Conservation (phyloP, 2,797 vertebrate species). For the Chelidonichthys spinosus region DNA sequence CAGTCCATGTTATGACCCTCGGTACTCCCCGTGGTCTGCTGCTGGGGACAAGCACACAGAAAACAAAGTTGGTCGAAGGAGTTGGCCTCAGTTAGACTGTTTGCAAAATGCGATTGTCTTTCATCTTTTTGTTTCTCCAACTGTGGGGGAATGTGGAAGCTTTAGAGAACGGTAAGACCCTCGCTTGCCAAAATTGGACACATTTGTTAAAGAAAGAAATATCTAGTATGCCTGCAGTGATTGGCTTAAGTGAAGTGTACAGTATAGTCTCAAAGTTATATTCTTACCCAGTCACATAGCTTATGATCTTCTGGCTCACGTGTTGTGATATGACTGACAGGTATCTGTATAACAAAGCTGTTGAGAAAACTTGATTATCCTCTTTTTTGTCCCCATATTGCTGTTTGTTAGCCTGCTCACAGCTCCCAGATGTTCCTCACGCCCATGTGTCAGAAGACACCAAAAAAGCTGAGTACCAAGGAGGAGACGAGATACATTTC, state of each 20-base stretch:
- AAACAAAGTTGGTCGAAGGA: not conserved
- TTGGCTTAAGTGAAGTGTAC: not conserved
- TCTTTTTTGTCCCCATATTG: conserved; percentile 13
- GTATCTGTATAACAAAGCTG: not conserved
- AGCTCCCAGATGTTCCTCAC: conserved; percentile 54
- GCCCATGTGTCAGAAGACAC: conserved; percentile 23
- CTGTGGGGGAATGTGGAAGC: conserved; percentile 27
- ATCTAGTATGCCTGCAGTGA: not conserved
- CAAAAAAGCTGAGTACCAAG: conserved; percentile 43
- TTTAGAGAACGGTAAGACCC: conserved; percentile 42
- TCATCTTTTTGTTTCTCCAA: conserved; percentile 46
- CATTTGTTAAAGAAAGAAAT: not conserved
- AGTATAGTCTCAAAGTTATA: not conserved
- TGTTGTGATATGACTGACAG: not conserved
- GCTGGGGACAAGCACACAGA: conserved; percentile 18
- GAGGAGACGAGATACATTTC: conserved; percentile 53
- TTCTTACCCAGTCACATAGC: not conserved
- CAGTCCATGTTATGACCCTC: conserved; percentile 13
- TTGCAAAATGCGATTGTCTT: conserved; percentile 26
- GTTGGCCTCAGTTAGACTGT: not conserved
- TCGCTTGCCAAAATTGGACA: not conserved
- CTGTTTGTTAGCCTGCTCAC: conserved; percentile 46
- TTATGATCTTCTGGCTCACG: not conserved
- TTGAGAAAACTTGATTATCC: not conserved
- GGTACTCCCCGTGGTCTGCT: not conserved